Evolutionary conservation across 2,797 vertebrate genomes (phyloP), one percentile per base, ranked within the genome.

Genomic region (Brachymystax lenok): DNA sequence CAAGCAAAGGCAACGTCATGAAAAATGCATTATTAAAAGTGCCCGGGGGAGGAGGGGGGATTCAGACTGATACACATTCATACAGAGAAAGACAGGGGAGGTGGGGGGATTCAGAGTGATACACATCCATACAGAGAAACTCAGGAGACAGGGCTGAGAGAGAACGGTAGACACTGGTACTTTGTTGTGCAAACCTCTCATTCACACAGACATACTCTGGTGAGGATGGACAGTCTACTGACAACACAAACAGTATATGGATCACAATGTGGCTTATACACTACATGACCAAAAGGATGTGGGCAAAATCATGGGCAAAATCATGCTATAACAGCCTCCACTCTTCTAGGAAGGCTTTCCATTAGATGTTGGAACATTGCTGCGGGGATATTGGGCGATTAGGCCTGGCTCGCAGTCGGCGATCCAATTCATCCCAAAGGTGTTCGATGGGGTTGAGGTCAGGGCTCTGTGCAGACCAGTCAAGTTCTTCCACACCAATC

Each of bases 21-120:
- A 73, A 46, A 73, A 73, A 73, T 73, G 33, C 54, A 73, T 73
- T 73, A 73, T 73, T 73, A 73, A 63, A 61, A 46, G 30, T 8
- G 56, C 56, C 70, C 19, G 54, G 30, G 56, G 33, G 56, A 61
- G 5, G 27, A 63, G 19, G 16, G 33, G 21, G 28, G 19, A 16
- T 6, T 28, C 68, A 5, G 40, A 46, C 35, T 56, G 61, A 73
- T 73, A 61, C 56, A 61, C 56, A 40, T 46, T 30, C 56, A 61
- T 40, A 10, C 33, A 21, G 16, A 70, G 64, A 73, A n/a, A 19
- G 27, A 59, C 6, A n/a, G 46, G 50, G 61, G 14, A 19, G 63
- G 54, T 56, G 73, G 68, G 69, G 24, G 68, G 63, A 17, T 30
- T 27, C 28, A 10, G 54, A 77, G 13, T 67, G 16, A 28, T 24